phyloP scores from a whole-genome alignment of 2,888 invertebrate species.

The Rotaria macrura region DNA sequence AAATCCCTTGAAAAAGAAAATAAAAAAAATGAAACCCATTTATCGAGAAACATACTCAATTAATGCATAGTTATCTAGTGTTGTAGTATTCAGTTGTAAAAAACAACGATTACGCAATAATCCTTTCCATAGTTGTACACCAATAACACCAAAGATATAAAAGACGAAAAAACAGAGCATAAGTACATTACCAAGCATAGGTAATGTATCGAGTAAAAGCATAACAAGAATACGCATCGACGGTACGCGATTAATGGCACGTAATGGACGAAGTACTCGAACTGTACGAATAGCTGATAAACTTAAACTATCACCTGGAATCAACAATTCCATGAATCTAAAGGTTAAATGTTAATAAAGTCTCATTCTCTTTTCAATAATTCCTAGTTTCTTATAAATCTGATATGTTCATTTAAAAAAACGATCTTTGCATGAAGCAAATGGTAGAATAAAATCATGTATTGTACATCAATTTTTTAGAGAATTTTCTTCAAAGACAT shows the following conservation, averaged over 20 bases:
- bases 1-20: slow-evolving; percentile 37
- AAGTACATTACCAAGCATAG: slow-evolving; percentile 93
- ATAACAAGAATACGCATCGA: slow-evolving; percentile 97
- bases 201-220: slow-evolving; percentile 89
- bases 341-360: too few relatives aligned
- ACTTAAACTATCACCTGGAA: slow-evolving; percentile 92
- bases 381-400: too few relatives aligned
- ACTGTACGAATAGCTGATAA: slow-evolving; percentile 96
- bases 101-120: slow-evolving; percentile 85
- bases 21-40: slow-evolving; percentile 11
- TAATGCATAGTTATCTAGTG: not conserved
- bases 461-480: too few relatives aligned
- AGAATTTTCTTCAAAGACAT: too few relatives aligned
- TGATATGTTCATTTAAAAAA: too few relatives aligned
- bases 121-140: slow-evolving; percentile 98
- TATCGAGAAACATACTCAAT: not conserved
- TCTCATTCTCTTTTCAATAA: too few relatives aligned
- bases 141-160: slow-evolving; percentile 99
- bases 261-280: slow-evolving; percentile 80
- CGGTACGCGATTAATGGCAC: too few relatives aligned
- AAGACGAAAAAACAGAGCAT: slow-evolving; percentile 98
- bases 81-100: slow-evolving; percentile 59
- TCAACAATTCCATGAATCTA: slow-evolving; percentile 51
- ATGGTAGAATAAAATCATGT: too few relatives aligned
- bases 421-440: too few relatives aligned